Base-by-base conservation (phyloP, 2,113 vertebrate species). In the Oxyura jamaicensis region DNA sequence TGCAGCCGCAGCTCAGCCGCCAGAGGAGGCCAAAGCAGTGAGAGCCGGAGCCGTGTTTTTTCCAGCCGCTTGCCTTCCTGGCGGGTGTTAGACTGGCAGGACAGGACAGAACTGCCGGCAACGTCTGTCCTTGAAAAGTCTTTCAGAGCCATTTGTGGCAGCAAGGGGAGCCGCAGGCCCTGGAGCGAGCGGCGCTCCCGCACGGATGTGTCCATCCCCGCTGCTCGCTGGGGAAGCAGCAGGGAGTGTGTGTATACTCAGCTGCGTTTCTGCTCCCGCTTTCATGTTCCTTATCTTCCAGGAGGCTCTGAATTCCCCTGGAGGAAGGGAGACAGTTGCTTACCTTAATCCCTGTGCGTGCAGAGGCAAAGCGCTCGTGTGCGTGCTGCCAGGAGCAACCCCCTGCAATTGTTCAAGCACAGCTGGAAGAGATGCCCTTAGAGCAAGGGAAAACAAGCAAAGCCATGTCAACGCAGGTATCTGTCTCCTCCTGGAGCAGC, bases 361-460 rank as follows among this genome's bases (percentile, higher is more conserved):
- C 63, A 41, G 79, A 75, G 83, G 39, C 89, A 86, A 35, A 68
- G 63, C 3, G 28, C 35, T 90, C 7, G 6, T 29, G 53, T 53
- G 72, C 22, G 48, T 9, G 48, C 91, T 92, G 83, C 76, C n/a
- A 6, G 66, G 58, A 91, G 76, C 26, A 69, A 26, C 68, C 33
- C 50, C 11, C 65, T 67, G 83, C 77, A 29, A 2, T 35, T 55
- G 66, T 50, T 92, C 77, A 39, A 73, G 5, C 14, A 11, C 95
- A 42, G 66, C 77, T 91, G 87, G 91, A 75, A 82, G 77, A 96
- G 66, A 68, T 79, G 87, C 95, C 87, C 93, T 41, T 35, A 35
- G 84, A 91, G 67, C 58, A 73, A 72, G 39, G 42, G 73, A 55
- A 75, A 67, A 81, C 11, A 33, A 74, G 62, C 62, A 75, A 11